Evolutionary conservation across 2,888 invertebrate genomes (phyloP), one percentile per base, ranked within the genome.

Genomic region (Polia nebulosa): DNA sequence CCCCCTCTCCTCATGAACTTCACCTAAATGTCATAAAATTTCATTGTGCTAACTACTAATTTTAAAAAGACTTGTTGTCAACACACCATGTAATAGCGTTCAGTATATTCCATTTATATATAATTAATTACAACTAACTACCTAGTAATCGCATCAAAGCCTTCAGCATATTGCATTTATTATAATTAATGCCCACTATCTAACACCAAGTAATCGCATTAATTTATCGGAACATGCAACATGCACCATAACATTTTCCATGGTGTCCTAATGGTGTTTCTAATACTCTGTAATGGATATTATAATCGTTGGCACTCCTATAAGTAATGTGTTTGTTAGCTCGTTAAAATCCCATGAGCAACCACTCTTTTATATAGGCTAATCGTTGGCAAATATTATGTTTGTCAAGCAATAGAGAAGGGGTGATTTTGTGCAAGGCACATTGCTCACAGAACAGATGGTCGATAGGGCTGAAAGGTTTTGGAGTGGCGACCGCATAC

Each of bases 241-340:
- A 76, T 84, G 77, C 77, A 76, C 34, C 13, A 62, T 75, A 59
- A 80, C 76, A 71, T 76, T 78, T 65, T 76, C 82, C 79, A 79
- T 66, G 64, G 71, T 56, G 61, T 69, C 60, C 13, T 85, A 75
- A 82, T 81, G 72, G 76, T 77, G 73, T 83, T 82, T 82, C 57
- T 88, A 86, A 88, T 88, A 83, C 61, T 41, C 71, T 62, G 75
- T 89, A 87, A 88, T 87, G 86, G 86, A 78, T 78, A 77, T 80
- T 76, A 77, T 87, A 84, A 86, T 82, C 67, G 60, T 36, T 60
- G 85, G 56, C 90, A 85, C 90, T 81, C 90, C 90, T 82, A 51
- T 51, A 51, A 56, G 55, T 77, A 85, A 87, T 83, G 80, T 86
- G 81, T 84, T 81, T 85, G 81, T 80, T 69, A 55, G 72, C 55